These are phyloP conservation scores for Gasterosteus nipponicus DNA, from an alignment of 2,113 vertebrate genomes.

Conservation along the genomic window DNA sequence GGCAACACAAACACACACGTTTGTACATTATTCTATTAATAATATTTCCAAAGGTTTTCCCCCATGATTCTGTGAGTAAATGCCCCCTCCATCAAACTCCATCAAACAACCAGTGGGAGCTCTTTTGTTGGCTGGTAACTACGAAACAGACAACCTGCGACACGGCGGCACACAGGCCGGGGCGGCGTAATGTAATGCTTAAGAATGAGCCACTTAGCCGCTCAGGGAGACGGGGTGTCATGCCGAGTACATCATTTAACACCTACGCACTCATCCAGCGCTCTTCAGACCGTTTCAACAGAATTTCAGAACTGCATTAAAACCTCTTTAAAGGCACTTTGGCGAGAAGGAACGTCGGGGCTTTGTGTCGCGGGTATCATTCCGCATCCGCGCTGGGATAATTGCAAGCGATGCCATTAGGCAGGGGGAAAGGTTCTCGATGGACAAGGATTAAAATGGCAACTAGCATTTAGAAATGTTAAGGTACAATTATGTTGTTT, in stretches of 20 bases:
- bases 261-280: conserved; percentile 70
- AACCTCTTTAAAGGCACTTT: conserved; percentile 74
- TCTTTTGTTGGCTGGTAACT: conserved; percentile 34
- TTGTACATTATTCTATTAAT: too few species aligned
- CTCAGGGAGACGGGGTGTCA: conserved; percentile 68
- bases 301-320: conserved; percentile 73
- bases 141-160: conserved; percentile 36
- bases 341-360: conserved; percentile 36
- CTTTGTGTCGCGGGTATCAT: conserved; percentile 64
- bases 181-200: conserved; percentile 51
- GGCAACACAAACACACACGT: not conserved
- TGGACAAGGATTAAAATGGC: conserved; percentile 56
- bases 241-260: conserved; percentile 69
- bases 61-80: conserved; percentile 26
- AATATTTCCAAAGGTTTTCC: not conserved
- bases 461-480: conserved; percentile 55
- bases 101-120: conserved; percentile 42
- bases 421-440: conserved; percentile 53
- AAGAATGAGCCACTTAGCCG: conserved; percentile 71
- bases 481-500: not conserved
- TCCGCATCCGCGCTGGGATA: conserved; percentile 61
- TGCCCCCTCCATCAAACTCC: conserved; percentile 18
- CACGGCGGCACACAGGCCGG: conserved; percentile 9
- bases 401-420: conserved; percentile 69
- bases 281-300: conserved; percentile 70